Conservation (phyloP, 1,140 invertebrate species). For the Drosophila tsacasi region DNA sequence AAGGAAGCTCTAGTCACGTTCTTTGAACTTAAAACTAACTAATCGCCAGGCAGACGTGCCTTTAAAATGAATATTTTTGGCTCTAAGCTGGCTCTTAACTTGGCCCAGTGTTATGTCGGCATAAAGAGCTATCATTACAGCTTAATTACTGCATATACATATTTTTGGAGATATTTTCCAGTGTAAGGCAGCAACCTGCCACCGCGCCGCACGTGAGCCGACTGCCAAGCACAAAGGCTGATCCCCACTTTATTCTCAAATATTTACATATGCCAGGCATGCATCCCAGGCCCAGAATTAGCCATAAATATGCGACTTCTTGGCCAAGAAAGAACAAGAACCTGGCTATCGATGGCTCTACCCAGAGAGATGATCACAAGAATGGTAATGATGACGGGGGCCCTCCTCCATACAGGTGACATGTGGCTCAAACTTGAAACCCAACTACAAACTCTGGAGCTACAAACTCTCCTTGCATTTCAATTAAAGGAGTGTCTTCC, state of each 20-base stretch:
- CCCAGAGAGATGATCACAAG: constrained; percentile 2
- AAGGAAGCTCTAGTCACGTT: not conserved
- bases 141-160: no score
- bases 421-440: constrained; percentile 11
- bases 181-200: constrained; percentile 6
- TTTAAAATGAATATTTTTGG: not conserved
- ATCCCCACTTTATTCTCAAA: constrained; percentile 4
- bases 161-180: not conserved
- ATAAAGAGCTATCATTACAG: not conserved
- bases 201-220: constrained; percentile 50
- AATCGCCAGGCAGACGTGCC: not conserved
- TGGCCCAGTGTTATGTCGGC: not conserved
- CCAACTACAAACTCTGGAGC: no score
- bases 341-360: constrained; percentile 2
- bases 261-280: constrained; percentile 68
- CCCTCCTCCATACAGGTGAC: constrained; percentile 10
- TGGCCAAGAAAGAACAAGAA: constrained; percentile 3
- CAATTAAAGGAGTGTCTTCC: constrained; percentile 27
- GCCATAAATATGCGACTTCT: constrained; percentile 56
- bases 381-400: constrained; percentile 18
- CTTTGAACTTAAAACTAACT: not conserved
- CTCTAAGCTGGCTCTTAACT: not conserved
- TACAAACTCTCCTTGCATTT: constrained; percentile 33
- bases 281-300: constrained; percentile 51
- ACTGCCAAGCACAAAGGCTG: constrained; percentile 22